phyloP scores from a whole-genome alignment of 2,797 vertebrate genomes.

The Heliangelus exortis region DNA sequence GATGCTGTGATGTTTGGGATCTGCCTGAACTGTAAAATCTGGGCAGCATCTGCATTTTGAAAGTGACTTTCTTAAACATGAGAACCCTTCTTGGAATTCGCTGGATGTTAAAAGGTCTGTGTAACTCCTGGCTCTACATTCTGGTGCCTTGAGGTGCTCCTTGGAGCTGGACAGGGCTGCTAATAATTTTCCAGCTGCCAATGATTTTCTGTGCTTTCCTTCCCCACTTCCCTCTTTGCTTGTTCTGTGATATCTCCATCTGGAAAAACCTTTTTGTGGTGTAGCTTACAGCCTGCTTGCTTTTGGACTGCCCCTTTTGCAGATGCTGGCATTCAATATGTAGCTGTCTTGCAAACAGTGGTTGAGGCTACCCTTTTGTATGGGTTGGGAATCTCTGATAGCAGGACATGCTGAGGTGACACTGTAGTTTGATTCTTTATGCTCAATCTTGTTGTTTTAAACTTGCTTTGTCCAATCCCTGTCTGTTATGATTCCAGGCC shows the following conservation, averaged over 20 bases:
- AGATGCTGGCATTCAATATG: fast-evolving
- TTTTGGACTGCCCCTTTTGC: not conserved
- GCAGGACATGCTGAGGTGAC: not conserved
- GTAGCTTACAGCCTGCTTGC: not conserved
- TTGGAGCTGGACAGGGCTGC: not conserved
- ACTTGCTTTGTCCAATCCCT: not conserved
- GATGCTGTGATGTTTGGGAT: not conserved
- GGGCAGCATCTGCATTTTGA: not conserved
- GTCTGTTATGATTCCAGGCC: not conserved
- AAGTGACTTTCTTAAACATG: not conserved
- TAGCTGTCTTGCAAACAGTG: not conserved
- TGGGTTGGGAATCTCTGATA: not conserved
- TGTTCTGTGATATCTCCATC: not conserved
- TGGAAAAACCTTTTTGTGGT: not conserved
- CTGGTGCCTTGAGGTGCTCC: not conserved
- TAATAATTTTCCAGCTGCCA: not conserved
- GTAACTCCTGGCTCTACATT: not conserved
- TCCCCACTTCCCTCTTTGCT: not conserved
- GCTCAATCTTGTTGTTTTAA: not conserved
- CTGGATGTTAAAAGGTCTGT: not conserved
- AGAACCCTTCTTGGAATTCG: not conserved
- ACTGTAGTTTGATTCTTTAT: not conserved
- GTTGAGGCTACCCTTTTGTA: not conserved
- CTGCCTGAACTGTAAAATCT: slow-evolving; percentile 19
- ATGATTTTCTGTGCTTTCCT: not conserved